Conservation (phyloP, 2,888 invertebrate species). For the Ecdyonurus torrentis region DNA sequence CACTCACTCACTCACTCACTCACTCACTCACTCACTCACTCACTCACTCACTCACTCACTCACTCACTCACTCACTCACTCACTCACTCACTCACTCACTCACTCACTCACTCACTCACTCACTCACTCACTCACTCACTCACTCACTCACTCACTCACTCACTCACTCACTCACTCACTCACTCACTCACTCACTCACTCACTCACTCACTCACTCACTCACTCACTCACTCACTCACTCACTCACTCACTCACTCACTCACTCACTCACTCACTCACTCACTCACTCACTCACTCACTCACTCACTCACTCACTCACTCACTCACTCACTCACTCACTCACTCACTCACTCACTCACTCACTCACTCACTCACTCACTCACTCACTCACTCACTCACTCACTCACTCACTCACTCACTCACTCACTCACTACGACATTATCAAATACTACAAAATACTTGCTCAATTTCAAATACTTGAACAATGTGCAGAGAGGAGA, state of each 20-base stretch:
- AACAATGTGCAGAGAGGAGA: too few relatives aligned
- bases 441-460: too few relatives aligned
- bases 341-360: constrained; percentile 4
- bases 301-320: constrained; percentile 4
- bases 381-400: constrained; percentile 8
- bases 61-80: constrained; percentile 4
- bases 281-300: constrained; percentile 6
- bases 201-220: constrained; percentile 4
- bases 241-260: constrained; percentile 2
- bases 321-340: constrained; percentile 5
- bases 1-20: constrained; percentile 5
- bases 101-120: not conserved
- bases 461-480: too few relatives aligned
- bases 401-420: constrained; percentile 7
- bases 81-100: constrained; percentile 6
- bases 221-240: not conserved
- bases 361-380: constrained; percentile 5
- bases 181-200: constrained; percentile 2
- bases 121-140: not conserved
- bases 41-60: constrained; percentile 3
- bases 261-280: not conserved
- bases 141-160: constrained; percentile 1
- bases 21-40: constrained; percentile 4
- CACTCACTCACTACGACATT: not conserved
- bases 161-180: not conserved